A percentile compares a stretch with the other conserved stretches of the same genome.
phyloP scores from a whole-genome alignment of 2,113 vertebrate genomes.

The Labrus mixtus region DNA sequence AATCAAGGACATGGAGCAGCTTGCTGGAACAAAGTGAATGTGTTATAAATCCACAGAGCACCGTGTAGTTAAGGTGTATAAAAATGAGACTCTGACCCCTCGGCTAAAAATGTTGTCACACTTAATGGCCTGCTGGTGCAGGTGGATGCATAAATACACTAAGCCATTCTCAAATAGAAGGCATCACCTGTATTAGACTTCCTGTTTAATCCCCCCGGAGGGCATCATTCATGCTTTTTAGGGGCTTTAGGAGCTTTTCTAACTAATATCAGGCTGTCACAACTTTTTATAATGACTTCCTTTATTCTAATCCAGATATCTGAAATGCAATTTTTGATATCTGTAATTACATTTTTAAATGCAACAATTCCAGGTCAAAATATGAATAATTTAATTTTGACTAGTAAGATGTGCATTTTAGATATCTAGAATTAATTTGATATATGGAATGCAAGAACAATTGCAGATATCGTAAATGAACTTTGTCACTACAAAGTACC shows the following conservation, averaged over 20 bases:
- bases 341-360: too few species aligned
- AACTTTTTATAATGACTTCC: constrained; percentile 19
- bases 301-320: too few species aligned
- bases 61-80: background rate
- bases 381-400: too few species aligned
- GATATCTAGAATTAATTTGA: too few species aligned
- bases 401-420: too few species aligned
- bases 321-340: too few species aligned
- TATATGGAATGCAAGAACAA: too few species aligned
- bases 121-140: background rate
- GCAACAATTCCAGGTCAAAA: too few species aligned
- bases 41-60: background rate
- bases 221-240: background rate
- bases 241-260: background rate
- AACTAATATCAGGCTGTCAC: background rate
- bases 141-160: background rate
- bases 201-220: constrained; percentile 1
- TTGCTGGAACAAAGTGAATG: too few species aligned
- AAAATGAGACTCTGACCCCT: background rate
- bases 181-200: constrained; percentile 6
- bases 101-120: background rate
- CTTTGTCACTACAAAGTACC: too few species aligned
- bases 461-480: too few species aligned
- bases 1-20: too few species aligned
- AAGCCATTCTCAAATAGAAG: background rate